Evolutionary conservation across 2,888 invertebrate genomes (phyloP), one percentile per base, ranked within the genome.

Genomic region (Dorcus hopei): DNA sequence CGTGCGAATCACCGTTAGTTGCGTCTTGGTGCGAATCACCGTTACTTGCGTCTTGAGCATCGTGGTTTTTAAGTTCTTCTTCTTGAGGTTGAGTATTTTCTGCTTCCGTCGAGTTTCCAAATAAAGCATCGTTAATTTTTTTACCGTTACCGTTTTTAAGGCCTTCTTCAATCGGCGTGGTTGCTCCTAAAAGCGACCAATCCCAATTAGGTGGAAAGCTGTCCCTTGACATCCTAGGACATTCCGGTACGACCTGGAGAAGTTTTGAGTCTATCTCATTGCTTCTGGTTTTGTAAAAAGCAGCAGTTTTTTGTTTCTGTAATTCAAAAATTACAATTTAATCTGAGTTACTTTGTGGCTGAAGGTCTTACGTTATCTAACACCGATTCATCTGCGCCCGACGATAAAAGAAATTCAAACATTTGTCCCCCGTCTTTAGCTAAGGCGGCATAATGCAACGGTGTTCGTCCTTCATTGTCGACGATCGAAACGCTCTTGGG

Each of bases 361-460:
- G 45, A 6, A 45, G 7, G 8, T 77, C 86, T 83, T 80, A 95
- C 95, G 78, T 90, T 89, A 77, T 97, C 96, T 42, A 89, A 80
- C 55, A 87, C 84, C 64, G 88, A 88, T 77, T 93, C 91, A 70
- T 94, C 93, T 16, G 94, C 93, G 38, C 95, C 95, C 23, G 89
- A 83, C 65, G 87, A 87, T 38, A 91, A 84, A 9, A 97, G 83
- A 54, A 90, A 85, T 70, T 90, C 86, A 72, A 88, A 95, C 70
- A 90, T 88, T 65, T 87, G 83, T 63, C 87, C 87, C 54, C 89
- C 89, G 69, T 93, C 93, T 74, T 90, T 89, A 23, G 88, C 81
- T 9, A 89, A 84, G 2, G 93, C 92, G 0, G 95, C 91, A 78
- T 93, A 96, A 79, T 96, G 95, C 49, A 96, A 79, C 0, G 96